Conservation (phyloP, 1,140 invertebrate species). For the Drosophila mauritiana region DNA sequence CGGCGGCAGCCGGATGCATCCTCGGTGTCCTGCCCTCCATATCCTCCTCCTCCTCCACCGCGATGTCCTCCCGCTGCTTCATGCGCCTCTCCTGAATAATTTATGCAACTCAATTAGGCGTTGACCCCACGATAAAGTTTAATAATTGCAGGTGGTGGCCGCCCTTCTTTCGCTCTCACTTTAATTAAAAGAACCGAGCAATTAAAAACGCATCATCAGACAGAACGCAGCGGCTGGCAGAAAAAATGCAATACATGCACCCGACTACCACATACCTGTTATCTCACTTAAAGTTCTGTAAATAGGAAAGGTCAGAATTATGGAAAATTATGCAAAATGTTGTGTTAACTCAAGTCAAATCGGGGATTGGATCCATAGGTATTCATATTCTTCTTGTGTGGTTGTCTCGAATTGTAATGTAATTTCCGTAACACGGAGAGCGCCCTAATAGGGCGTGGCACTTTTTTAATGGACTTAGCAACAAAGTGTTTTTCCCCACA, state of each 20-base stretch:
- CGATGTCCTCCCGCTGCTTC: not conserved
- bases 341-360: too few relatives aligned
- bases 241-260: not conserved
- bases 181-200: constrained; percentile 70
- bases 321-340: too few relatives aligned
- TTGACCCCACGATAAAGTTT: constrained; percentile 44
- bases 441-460: constrained; percentile 27
- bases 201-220: constrained; percentile 71
- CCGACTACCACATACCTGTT: constrained; percentile 3
- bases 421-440: constrained; percentile 20
- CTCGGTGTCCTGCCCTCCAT: not conserved
- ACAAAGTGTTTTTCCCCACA: constrained; percentile 7
- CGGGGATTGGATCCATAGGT: too few relatives aligned
- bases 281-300: not conserved
- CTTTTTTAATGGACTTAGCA: constrained; percentile 61
- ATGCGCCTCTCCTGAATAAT: constrained; percentile 32
- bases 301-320: too few relatives aligned
- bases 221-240: not conserved
- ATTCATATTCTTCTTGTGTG: too few relatives aligned
- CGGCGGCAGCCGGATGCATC: constrained; percentile 19
- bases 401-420: constrained; percentile 9
- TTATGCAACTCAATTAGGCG: constrained; percentile 70
- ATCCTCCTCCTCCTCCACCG: not conserved
- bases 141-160: constrained; percentile 44
- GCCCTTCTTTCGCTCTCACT: constrained; percentile 18